phyloP scores from a whole-genome alignment of 2,113 vertebrate genomes.

The Salvelinus sp. region DNA sequence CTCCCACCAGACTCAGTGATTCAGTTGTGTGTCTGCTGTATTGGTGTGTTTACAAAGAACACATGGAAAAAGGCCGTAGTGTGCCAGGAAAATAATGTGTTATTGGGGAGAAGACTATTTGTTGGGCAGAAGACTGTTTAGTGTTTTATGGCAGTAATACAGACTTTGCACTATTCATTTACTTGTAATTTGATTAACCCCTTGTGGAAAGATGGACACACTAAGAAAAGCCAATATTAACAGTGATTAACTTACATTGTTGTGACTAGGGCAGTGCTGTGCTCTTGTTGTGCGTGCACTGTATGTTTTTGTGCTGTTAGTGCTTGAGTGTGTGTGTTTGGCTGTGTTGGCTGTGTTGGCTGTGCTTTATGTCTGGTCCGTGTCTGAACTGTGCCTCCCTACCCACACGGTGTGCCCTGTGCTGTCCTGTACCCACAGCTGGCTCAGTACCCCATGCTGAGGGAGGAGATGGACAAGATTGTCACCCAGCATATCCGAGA shows the following conservation, averaged over 20 bases:
- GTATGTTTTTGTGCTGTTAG: slow-evolving; percentile 4
- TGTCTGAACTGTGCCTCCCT: not conserved
- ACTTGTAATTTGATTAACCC: slow-evolving; percentile 6
- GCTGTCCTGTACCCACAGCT: slow-evolving; percentile 78
- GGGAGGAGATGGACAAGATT: slow-evolving; percentile 98
- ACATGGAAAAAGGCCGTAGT: slow-evolving; percentile 66
- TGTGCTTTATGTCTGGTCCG: slow-evolving; percentile 43
- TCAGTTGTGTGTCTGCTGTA: slow-evolving; percentile 50
- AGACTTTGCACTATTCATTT: slow-evolving; percentile 56
- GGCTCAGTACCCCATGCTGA: slow-evolving; percentile 92
- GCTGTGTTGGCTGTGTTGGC: slow-evolving; percentile 7
- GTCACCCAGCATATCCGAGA: slow-evolving; percentile 97
- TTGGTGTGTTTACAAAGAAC: slow-evolving; percentile 67
- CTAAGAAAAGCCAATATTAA: slow-evolving; percentile 22
- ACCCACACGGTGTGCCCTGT: slow-evolving; percentile 50
- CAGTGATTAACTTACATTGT: not conserved
- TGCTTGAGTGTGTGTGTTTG: slow-evolving; percentile 13
- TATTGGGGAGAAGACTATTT: slow-evolving; percentile 61
- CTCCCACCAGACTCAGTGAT: slow-evolving; percentile 19
- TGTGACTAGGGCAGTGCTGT: slow-evolving; percentile 38
- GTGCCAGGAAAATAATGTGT: slow-evolving; percentile 57
- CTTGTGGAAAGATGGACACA: not conserved
- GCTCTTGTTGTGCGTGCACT: slow-evolving; percentile 16
- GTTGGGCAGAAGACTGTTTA: slow-evolving; percentile 63
- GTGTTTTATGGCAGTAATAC: slow-evolving; percentile 53